Conservation (phyloP, 2,113 vertebrate species). For the Struthio camelus region DNA sequence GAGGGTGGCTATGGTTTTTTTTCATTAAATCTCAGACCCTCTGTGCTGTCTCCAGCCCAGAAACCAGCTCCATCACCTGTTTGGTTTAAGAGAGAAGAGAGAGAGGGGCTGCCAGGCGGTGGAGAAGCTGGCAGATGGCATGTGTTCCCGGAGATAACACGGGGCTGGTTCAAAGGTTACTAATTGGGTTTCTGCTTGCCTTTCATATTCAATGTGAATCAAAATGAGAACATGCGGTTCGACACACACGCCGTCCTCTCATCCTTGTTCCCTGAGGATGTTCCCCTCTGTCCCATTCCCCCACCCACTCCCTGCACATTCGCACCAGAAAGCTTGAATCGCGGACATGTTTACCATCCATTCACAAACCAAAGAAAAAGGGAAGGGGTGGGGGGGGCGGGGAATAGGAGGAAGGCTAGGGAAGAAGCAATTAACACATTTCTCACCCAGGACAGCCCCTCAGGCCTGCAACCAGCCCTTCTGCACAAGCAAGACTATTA, state of each 20-base stretch:
- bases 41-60: background rate
- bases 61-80: background rate
- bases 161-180: constrained; percentile 64
- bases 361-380: background rate
- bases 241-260: background rate
- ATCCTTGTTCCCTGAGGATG: background rate
- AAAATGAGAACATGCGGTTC: constrained; percentile 29
- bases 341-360: rapidly evolving
- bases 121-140: constrained; percentile 18
- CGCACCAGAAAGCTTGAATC: background rate
- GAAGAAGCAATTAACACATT: background rate
- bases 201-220: constrained; percentile 29
- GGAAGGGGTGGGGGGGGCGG: background rate
- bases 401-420: background rate
- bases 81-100: background rate
- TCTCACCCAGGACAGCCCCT: background rate
- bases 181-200: constrained; percentile 69
- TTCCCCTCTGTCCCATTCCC: rapidly evolving
- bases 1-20: background rate
- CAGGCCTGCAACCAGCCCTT: background rate
- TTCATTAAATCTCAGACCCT: background rate
- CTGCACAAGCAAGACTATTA: background rate
- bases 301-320: rapidly evolving
- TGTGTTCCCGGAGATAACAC: constrained; percentile 59
- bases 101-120: rapidly evolving